Evolutionary conservation across 1,140 invertebrate species (phyloP), one percentile per base, ranked within the genome.

Genomic region (Bacillus rossius): DNA sequence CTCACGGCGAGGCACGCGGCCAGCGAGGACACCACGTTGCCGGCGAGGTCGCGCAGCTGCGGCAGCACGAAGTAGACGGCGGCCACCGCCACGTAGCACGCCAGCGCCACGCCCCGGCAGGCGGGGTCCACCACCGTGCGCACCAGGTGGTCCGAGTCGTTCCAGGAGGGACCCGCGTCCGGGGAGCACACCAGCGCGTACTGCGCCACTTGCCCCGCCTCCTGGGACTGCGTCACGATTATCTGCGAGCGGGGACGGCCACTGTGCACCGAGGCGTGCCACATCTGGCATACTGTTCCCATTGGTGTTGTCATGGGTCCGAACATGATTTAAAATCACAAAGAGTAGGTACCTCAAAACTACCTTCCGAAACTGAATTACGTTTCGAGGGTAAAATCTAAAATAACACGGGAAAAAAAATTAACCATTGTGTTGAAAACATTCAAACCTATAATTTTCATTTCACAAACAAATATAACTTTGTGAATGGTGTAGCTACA

Each of bases 21-120:
- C 63, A 91, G 85, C 34, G 87, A 91, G 0, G 87, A 90, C 29
- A 91, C 82, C 63, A 92, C 91, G 69, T 91, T 92, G 14, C 90
- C 90, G 22, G 88, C 83, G 20, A 92, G 73, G 76, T 92, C 89
- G 64, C 88, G 74, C 45, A 92, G 75, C 38, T 89, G 89, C n/a
- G 88, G 88, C 59, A 92, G 73, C 16, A 91, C 83, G 71, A 91
- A 91, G 67, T 91, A 91, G 53, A 91, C 81, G n/a, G 91, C 81
- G 4, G 88, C 85, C 10, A 89, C 83, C 1, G 85, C 67, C n/a
- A 91, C 67, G 60, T 87, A 83, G 53, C 86, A 83, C 4, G 83
- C 74, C 56, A 91, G 84, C 2, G 85, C 78, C 29, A 90, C 79
- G 0, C 79, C 81, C 69, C 89, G 87, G 52, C 88, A 87, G 38